Base-by-base conservation (phyloP, 2,888 invertebrate genomes). In the Crematogaster levior region DNA sequence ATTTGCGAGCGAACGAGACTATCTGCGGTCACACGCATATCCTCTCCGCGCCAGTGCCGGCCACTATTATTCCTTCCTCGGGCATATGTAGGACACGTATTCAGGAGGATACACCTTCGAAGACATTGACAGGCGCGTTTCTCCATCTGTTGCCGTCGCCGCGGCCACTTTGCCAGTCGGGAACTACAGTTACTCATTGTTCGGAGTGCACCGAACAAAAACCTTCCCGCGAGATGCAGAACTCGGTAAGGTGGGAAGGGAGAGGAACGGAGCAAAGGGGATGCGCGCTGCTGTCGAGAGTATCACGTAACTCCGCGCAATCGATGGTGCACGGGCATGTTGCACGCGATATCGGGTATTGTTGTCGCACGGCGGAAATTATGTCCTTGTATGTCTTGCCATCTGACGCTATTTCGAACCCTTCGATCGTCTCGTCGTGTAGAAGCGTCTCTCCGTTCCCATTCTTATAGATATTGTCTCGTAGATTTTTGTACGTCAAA, bases 11-110 rank as follows among this genome's bases (percentile, higher is more conserved):
- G 82, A 48, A 60, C 75, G 70, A 63, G 46, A 68, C 53, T 81
- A 84, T 81, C 79, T 81, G 84, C 81, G 89, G 89, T 90, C 73
- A 84, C 89, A 86, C 83, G 89, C 89, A 81, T 83, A 80, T 86
- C 83, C 85, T 84, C 84, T 72, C 77, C 77, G 24, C 53, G 58
- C 12, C 10, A 30, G 70, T 68, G 74, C 84, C 58, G 80, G 30
- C 63, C 58, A 92, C 92, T 92, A 93, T 93, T 93, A 93, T 93
- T 91, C 90, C 91, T 91, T 92, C 66, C 37, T 4, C 92, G 89
- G 89, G 82, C 89, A 89, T 86, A 90, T 90, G 89, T 85, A 87
- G 84, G 83, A 83, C 87, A 84, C 72, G 75, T 48, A 86, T 89
- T 89, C 90, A 88, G 85, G 85, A 85, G 88, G 89, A n/a, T 90